These are phyloP conservation scores for Augochlorella aurata DNA, from an alignment of 2,888 invertebrate genomes.

Conservation along the genomic window DNA sequence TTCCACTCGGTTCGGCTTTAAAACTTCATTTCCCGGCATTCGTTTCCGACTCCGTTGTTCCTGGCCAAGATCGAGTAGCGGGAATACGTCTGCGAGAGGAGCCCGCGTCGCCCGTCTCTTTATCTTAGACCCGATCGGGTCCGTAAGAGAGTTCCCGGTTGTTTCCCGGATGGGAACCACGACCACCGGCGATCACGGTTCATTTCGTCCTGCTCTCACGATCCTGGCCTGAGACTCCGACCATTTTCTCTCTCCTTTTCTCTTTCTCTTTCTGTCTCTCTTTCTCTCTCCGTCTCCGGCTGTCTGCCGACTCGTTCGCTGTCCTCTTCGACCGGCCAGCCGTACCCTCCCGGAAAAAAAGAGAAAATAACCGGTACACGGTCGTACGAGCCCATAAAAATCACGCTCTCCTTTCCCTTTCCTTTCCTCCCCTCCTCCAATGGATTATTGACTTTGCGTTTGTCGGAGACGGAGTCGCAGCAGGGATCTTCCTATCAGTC, in stretches of 20 bases:
- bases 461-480: constrained; percentile 33
- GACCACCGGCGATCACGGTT: constrained; percentile 71
- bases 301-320: constrained; percentile 40
- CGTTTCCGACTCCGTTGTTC: constrained; percentile 57
- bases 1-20: constrained; percentile 67
- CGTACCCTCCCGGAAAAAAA: constrained; percentile 51
- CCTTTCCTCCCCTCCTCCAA: constrained; percentile 15
- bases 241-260: constrained; percentile 11
- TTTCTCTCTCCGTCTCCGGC: not conserved
- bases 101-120: constrained; percentile 17
- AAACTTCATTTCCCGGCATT: constrained; percentile 73
- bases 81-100: constrained; percentile 14
- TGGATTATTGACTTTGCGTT: constrained; percentile 67
- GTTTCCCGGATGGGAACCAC: constrained; percentile 64
- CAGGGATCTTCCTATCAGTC: constrained; percentile 23
- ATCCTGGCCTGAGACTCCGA: constrained; percentile 12
- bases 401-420: constrained; percentile 62
- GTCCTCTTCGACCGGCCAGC: constrained; percentile 17
- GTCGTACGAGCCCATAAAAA: constrained; percentile 73
- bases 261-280: not conserved
- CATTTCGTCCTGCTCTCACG: constrained; percentile 64
- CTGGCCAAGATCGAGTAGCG: constrained; percentile 14
- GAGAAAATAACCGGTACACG: constrained; percentile 71
- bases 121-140: constrained; percentile 42
- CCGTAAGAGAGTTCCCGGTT: constrained; percentile 65